Evolutionary conservation across 2,888 invertebrate species (phyloP), one percentile per base, ranked within the genome.

Genomic region (Drosophila percnosoma): DNA sequence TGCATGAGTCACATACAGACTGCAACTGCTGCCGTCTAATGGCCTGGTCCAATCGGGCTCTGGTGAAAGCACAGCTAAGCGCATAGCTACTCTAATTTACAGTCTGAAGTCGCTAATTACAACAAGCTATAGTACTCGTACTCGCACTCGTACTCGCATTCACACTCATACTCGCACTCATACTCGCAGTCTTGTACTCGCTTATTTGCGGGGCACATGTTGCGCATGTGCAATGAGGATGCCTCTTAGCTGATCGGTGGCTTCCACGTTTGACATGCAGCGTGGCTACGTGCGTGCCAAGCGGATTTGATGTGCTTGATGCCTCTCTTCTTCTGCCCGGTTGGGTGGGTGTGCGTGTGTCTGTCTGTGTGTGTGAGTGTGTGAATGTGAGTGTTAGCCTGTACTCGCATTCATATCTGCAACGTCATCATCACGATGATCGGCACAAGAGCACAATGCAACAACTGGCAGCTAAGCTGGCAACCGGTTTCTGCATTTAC

Each of bases 151-250:
- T 18, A 24, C 1, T 36, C 36, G 2, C 24, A 54, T 6, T 54
- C 15, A 3, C 15, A 69, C 21, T 70, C 61, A 11, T 10, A 54
- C 58, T 65, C 57, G 57, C 67, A 79, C 61, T 61, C 59, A 38
- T 57, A 72, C 58, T 58, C 48, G 33, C 11, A 11, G 55, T 49
- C 45, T 38, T 65, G 66, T 45, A 71, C 55, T 66, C 58, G 66
- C 49, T 58, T 54, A 40, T 63, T 69, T 60, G 57, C 62, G 53
- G 70, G 68, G 78, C 74, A 79, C 83, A 76, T 65, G 87, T 68
- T 73, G 80, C 87, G 87, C 87, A 87, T 87, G 87, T 77, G 85
- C 85, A 89, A 89, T 89, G 89, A 89, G 78, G 57, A 48, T 77
- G 68, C 65, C 52, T 62, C 38, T 55, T 31, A 24, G 58, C 80